Evolutionary conservation across 1,140 invertebrate species (phyloP).

Genomic region (Neodiprion virginianus): DNA sequence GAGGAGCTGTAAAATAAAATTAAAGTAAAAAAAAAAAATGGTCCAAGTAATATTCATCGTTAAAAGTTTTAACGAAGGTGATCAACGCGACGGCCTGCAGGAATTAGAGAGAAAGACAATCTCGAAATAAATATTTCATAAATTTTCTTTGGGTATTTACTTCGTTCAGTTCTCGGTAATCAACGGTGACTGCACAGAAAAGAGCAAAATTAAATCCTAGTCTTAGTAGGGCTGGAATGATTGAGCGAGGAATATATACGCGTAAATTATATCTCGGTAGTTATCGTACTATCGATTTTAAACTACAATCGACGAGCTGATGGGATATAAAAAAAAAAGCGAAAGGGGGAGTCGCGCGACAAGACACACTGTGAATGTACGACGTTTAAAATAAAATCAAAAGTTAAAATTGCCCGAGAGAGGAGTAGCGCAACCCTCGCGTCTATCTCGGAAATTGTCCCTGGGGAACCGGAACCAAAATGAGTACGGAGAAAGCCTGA

Average conservation of each 20-base stretch:
- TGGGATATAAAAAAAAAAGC: neutral
- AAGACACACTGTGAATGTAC: neutral
- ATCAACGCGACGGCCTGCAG: no score
- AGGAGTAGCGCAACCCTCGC: neutral
- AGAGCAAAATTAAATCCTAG: no score
- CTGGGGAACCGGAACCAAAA: conserved; percentile 4
- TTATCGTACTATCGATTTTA: no score
- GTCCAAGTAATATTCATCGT: neutral
- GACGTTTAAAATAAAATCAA: conserved; percentile 5
- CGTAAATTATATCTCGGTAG: no score
- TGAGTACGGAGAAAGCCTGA: conserved; percentile 1
- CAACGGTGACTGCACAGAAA: no score
- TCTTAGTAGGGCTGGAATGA: no score
- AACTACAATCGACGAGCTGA: neutral
- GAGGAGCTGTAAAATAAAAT: no score
- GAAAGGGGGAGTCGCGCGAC: neutral
- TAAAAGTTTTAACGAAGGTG: conserved; percentile 1
- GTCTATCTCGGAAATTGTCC: conserved; percentile 7
- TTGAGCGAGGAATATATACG: no score
- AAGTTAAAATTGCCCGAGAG: conserved; percentile 5
- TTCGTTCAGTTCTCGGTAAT: no score
- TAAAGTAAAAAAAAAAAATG: neutral
- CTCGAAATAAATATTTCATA: no score
- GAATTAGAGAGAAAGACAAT: no score
- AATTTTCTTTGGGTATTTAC: no score